These are phyloP conservation scores for Tetheella fluctuosa DNA, from an alignment of 2,888 invertebrate genomes.

Conservation along the genomic window DNA sequence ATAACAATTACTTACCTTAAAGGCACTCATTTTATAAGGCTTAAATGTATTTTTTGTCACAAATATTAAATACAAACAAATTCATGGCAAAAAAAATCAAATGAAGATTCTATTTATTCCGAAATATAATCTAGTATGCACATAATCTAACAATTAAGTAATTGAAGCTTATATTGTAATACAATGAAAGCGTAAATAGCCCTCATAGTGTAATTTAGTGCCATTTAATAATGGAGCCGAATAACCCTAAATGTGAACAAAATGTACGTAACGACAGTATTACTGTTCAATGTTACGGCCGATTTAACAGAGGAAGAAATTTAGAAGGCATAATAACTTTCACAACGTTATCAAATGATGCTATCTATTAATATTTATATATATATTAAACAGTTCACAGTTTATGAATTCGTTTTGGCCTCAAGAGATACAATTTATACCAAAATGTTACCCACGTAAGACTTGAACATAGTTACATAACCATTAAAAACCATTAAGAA, in stretches of 20 bases:
- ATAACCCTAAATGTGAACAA: slow-evolving; percentile 55
- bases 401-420: background rate
- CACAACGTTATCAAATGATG: slow-evolving; percentile 35
- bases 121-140: background rate
- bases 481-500: no score
- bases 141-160: slow-evolving; percentile 29
- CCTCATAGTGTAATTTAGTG: slow-evolving; percentile 49
- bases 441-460: no score
- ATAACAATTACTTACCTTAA: background rate
- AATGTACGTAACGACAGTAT: slow-evolving; percentile 57
- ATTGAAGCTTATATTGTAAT: slow-evolving; percentile 33
- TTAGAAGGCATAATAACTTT: slow-evolving; percentile 34
- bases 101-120: no score
- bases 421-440: background rate
- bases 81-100: no score
- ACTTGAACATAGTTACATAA: no score
- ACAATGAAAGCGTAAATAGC: slow-evolving; percentile 34
- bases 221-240: slow-evolving; percentile 57
- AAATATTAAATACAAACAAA: no score
- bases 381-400: background rate
- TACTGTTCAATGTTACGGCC: slow-evolving; percentile 66
- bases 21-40: no score
- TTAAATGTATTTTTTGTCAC: no score
- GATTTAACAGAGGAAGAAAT: slow-evolving; percentile 62
- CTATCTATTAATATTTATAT: background rate